Evolutionary conservation across 2,113 vertebrate genomes (phyloP).

Genomic region (Coptodon rendalli): DNA sequence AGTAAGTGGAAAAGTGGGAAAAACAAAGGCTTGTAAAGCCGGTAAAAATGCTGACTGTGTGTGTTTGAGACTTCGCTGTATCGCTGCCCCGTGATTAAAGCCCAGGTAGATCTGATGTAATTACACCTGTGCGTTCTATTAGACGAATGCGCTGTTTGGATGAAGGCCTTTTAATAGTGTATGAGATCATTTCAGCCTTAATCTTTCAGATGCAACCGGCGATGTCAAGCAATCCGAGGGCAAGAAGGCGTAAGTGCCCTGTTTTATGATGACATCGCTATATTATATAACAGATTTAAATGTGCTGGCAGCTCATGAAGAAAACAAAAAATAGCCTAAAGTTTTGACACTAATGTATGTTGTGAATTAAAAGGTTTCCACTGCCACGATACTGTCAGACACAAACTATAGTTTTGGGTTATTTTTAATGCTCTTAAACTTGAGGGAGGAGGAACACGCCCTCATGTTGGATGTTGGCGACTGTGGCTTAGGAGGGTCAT

Average conservation of each 20-base stretch:
- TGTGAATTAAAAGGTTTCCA: neutral
- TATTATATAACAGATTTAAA: neutral
- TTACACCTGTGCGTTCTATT: neutral
- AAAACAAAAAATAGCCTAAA: neutral
- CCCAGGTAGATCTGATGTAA: neutral
- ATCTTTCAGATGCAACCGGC: neutral
- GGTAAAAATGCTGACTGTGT: neutral
- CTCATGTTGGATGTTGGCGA: neutral
- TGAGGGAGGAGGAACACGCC: fast-evolving
- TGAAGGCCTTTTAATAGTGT: neutral
- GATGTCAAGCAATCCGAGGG: neutral
- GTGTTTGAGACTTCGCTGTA: neutral
- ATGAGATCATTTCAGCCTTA: neutral
- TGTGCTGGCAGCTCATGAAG: neutral
- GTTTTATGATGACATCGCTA: neutral
- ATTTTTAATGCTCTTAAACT: neutral
- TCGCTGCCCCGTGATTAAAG: neutral
- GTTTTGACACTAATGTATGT: neutral
- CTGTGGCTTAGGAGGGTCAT: neutral
- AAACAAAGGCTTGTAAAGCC: neutral
- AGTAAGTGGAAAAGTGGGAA: neutral
- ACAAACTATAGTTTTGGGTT: neutral
- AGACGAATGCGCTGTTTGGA: neutral
- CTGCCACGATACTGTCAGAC: neutral
- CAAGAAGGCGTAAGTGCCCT: neutral